Percentiles rank a stretch among this genome's conserved stretches.
Evolutionary conservation across 2,888 invertebrate species (phyloP).

Genomic region (Hoplodrina blanda): DNA sequence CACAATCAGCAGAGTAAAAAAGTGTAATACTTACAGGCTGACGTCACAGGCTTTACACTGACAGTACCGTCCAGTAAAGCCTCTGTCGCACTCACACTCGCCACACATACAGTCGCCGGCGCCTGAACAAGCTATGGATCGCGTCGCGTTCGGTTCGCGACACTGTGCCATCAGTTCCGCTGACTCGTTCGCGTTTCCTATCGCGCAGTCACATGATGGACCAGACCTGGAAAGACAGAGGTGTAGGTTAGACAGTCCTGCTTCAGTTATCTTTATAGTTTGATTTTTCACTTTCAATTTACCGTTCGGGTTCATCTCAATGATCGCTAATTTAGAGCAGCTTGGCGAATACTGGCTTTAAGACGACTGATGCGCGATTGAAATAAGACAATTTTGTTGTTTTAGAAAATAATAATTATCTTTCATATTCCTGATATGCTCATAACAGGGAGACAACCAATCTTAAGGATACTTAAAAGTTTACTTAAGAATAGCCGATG

Average conservation of each 20-base stretch:
- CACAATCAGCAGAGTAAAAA: background rate
- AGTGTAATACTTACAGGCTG: conserved; percentile 78
- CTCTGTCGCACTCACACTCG: conserved; percentile 92
- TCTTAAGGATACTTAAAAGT: too few relatives aligned
- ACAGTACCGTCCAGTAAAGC: conserved; percentile 91
- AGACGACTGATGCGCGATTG: too few relatives aligned
- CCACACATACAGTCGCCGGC: conserved; percentile 95
- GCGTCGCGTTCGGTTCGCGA: conserved; percentile 80
- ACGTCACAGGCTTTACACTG: conserved; percentile 91
- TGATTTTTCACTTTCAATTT: too few relatives aligned
- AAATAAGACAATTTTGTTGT: too few relatives aligned
- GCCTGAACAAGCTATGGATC: conserved; percentile 91
- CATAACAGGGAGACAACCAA: too few relatives aligned
- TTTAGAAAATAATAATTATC: too few relatives aligned
- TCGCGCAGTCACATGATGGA: conserved; percentile 89
- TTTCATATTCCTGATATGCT: too few relatives aligned
- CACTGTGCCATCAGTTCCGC: conserved; percentile 79
- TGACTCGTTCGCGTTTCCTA: conserved; percentile 83
- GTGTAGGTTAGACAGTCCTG: background rate
- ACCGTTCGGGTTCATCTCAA: too few relatives aligned
- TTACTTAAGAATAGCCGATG: too few relatives aligned
- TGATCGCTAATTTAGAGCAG: too few relatives aligned
- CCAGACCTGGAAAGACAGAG: conserved; percentile 84
- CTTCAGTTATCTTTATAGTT: too few relatives aligned
- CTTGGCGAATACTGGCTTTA: too few relatives aligned